Conservation (phyloP, 2,888 invertebrate species). For the Tiliacea aurago region DNA sequence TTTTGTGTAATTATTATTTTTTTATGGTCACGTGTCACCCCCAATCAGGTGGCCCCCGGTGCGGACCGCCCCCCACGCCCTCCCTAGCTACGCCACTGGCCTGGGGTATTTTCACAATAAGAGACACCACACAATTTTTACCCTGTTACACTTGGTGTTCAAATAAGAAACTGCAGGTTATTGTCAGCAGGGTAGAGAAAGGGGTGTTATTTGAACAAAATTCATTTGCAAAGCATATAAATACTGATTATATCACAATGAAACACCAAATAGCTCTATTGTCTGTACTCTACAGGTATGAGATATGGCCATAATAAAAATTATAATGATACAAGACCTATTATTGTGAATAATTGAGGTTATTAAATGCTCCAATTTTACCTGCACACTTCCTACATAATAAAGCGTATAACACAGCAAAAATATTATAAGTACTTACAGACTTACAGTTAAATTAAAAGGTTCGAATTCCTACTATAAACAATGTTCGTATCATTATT, state of each 20-base stretch:
- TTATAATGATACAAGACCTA: neutral
- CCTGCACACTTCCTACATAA: neutral
- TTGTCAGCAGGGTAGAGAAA: neutral
- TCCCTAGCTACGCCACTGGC: no score
- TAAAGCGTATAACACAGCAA: neutral
- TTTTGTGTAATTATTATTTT: no score
- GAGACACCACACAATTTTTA: neutral
- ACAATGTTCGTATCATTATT: slow-evolving; percentile 15
- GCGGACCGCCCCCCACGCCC: no score
- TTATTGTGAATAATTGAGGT: slow-evolving; percentile 3
- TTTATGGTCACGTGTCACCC: no score
- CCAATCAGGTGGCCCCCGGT: no score
- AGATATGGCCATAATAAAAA: neutral
- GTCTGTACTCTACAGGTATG: neutral
- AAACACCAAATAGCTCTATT: neutral
- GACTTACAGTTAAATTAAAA: neutral
- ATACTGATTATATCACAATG: neutral
- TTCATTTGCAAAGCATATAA: neutral
- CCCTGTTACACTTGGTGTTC: neutral
- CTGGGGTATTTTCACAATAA: neutral
- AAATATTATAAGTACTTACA: no score
- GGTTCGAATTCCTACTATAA: neutral
- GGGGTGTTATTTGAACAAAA: neutral
- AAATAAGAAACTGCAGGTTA: neutral
- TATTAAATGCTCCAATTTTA: slow-evolving; percentile 13